phyloP scores from a whole-genome alignment of 2,113 vertebrate genomes.

The Paramisgurnus dabryanus region DNA sequence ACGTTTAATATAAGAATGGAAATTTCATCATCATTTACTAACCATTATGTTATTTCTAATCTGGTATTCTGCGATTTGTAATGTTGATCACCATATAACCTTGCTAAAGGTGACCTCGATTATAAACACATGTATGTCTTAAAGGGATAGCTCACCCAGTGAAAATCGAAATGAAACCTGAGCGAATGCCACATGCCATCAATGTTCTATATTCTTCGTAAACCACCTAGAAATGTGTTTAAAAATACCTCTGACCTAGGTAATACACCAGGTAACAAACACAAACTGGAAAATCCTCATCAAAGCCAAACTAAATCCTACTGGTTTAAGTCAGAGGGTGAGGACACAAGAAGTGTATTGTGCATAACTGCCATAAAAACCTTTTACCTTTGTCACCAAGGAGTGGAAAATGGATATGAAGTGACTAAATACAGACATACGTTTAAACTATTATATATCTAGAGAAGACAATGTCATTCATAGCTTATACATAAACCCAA shows the following conservation, averaged over 20 bases:
- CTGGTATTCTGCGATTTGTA: too few relatives aligned
- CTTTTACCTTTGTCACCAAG: neutral
- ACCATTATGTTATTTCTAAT: too few relatives aligned
- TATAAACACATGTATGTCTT: too few relatives aligned
- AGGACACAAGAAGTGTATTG: neutral
- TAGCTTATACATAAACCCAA: too few relatives aligned
- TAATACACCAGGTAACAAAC: slow-evolving; percentile 1
- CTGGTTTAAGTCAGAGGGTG: slow-evolving; percentile 2
- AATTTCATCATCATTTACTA: too few relatives aligned
- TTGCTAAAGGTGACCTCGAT: too few relatives aligned
- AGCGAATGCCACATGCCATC: neutral
- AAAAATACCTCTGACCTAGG: neutral
- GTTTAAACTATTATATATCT: too few relatives aligned
- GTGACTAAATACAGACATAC: neutral
- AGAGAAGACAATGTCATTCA: too few relatives aligned
- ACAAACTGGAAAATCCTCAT: neutral
- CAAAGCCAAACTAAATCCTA: slow-evolving; percentile 3
- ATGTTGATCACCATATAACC: too few relatives aligned
- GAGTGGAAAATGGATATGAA: neutral
- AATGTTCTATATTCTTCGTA: slow-evolving; percentile 4
- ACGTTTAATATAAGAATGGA: too few relatives aligned
- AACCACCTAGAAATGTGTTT: slow-evolving; percentile 14
- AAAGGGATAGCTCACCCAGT: too few relatives aligned
- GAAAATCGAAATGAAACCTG: too few relatives aligned
- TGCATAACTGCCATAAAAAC: neutral